Percentiles rank a stretch among this genome's conserved stretches.
phyloP scores from a whole-genome alignment of 2,888 invertebrate genomes.

The Agonum fuliginosum region DNA sequence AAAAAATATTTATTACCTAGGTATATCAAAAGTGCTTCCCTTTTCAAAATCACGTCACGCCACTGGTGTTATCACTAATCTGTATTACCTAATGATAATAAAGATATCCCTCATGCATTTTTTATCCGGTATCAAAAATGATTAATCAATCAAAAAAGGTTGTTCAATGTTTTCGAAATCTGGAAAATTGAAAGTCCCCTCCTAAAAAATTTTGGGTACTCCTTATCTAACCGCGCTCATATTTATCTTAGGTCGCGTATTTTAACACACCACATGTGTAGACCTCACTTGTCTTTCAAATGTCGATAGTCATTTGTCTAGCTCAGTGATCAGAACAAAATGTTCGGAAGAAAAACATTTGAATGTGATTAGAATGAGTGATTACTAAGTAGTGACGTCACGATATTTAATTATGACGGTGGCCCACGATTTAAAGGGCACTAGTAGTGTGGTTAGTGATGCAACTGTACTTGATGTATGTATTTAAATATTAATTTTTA shows the following conservation, averaged over 20 bases:
- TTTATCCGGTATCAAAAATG: no score
- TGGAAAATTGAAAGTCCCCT: not conserved
- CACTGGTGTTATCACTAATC: no score
- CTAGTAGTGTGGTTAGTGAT: not conserved
- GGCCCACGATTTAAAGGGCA: not conserved
- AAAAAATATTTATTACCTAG: no score
- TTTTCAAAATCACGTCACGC: no score
- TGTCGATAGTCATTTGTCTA: not conserved
- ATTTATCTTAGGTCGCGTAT: constrained; percentile 25
- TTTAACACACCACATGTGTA: constrained; percentile 20
- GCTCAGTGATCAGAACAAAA: not conserved
- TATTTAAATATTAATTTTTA: no score
- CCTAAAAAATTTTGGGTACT: not conserved
- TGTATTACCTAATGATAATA: no score
- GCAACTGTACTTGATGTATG: not conserved
- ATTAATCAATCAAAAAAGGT: no score
- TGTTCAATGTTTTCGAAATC: no score
- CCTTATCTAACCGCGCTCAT: not conserved
- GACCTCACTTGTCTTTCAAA: constrained; percentile 21
- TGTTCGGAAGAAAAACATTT: constrained; percentile 21
- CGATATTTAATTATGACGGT: constrained; percentile 10
- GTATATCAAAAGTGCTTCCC: no score
- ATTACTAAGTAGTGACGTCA: not conserved
- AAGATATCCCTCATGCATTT: no score
- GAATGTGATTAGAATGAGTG: constrained; percentile 28